Evolutionary conservation across 2,888 invertebrate species (phyloP).

Genomic region (Zhuqinia jingwanae): DNA sequence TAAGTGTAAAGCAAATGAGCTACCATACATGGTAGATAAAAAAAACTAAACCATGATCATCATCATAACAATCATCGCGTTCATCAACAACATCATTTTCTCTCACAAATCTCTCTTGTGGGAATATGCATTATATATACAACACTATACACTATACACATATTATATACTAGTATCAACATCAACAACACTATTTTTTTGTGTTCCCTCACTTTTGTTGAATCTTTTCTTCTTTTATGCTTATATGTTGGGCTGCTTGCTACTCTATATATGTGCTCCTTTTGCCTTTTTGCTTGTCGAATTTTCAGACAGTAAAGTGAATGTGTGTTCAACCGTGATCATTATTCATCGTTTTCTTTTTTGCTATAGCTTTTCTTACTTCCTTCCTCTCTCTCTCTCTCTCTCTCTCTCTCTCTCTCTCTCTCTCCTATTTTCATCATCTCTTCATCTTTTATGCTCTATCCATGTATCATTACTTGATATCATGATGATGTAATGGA

Average conservation of each 20-base stretch:
- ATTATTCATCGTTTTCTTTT: conserved; percentile 70
- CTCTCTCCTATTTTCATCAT: conserved; percentile 28
- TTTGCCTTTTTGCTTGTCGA: conserved; percentile 51
- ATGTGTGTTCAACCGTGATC: conserved; percentile 63
- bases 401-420: background rate
- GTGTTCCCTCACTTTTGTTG: background rate
- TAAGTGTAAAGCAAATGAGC: background rate
- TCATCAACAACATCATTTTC: conserved; percentile 64
- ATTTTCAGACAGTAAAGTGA: conserved; percentile 54
- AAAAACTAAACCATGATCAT: conserved; percentile 61
- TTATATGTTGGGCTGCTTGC: too few relatives aligned
- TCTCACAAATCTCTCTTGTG: conserved; percentile 59
- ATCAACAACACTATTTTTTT: conserved; percentile 36
- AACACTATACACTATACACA: conserved; percentile 16
- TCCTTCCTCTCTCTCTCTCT: conserved; percentile 49
- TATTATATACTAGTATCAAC: background rate
- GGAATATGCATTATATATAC: conserved; percentile 55
- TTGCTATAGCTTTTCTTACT: conserved; percentile 53
- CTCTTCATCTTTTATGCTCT: conserved; percentile 49
- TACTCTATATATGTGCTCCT: too few relatives aligned
- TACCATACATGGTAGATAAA: conserved; percentile 27
- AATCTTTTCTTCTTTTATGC: too few relatives aligned
- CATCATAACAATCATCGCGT: conserved; percentile 40
- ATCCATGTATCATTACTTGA: conserved; percentile 61
- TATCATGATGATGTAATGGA: conserved; percentile 55